Conservation (phyloP, 1,140 invertebrate species). For the Zaprionus vittiger region DNA sequence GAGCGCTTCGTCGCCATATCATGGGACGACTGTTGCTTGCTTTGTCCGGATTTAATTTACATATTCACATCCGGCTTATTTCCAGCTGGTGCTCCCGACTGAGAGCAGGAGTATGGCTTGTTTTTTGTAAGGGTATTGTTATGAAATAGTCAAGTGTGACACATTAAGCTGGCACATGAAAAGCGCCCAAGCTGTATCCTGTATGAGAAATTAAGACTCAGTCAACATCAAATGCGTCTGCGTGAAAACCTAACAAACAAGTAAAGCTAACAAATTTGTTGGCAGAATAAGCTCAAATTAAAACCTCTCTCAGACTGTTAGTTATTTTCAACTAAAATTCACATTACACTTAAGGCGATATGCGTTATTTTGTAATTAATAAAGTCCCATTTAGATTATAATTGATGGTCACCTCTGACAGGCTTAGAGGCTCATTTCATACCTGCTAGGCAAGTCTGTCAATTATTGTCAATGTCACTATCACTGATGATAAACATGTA, state of each 20-base stretch:
- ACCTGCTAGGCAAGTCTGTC: background rate
- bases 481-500: conserved; percentile 4
- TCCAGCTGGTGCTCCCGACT: background rate
- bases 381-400: background rate
- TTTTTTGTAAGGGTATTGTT: conserved; percentile 26
- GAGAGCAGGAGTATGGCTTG: background rate
- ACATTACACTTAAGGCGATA: background rate
- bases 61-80: conserved; percentile 60
- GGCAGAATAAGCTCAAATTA: conserved; percentile 1
- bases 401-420: background rate
- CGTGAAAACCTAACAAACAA: conserved; percentile 30
- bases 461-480: background rate
- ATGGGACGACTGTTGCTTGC: conserved; percentile 31
- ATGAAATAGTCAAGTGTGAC: conserved; percentile 46
- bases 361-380: conserved; percentile 1
- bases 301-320: background rate
- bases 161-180: conserved; percentile 57
- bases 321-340: background rate
- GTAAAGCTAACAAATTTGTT: conserved; percentile 34
- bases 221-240: conserved; percentile 49
- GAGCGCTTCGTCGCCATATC: conserved; percentile 21
- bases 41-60: conserved; percentile 68
- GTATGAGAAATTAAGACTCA: conserved; percentile 14
- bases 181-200: conserved; percentile 35
- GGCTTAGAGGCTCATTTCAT: background rate